phyloP scores from a whole-genome alignment of 2,797 vertebrate genomes.

The Pangasius mekongensis region DNA sequence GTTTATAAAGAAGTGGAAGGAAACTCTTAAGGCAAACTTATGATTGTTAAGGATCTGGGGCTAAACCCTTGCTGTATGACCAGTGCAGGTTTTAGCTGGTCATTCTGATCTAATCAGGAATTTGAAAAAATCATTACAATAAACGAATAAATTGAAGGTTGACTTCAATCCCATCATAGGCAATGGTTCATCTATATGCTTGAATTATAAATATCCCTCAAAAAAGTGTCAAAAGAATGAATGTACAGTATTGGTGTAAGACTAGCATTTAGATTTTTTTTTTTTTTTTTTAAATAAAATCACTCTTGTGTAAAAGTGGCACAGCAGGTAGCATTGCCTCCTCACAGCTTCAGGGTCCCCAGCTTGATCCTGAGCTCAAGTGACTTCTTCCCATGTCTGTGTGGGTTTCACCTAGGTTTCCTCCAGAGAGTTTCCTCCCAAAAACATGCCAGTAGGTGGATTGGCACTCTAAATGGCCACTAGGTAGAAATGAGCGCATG shows the following conservation, averaged over 20 bases:
- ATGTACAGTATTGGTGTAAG: neutral
- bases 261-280: neutral
- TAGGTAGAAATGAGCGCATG: neutral
- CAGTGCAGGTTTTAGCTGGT: neutral
- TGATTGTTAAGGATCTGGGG: neutral
- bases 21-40: constrained; percentile 42
- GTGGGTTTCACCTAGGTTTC: neutral
- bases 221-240: neutral
- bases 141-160: neutral
- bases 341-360: neutral
- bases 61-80: neutral
- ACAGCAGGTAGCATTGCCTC: neutral
- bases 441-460: neutral
- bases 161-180: neutral
- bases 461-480: neutral
- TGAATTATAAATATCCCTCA: neutral
- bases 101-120: neutral
- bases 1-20: constrained; percentile 61
- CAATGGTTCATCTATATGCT: neutral
- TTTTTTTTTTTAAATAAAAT: neutral
- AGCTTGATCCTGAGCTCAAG: neutral
- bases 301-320: no score
- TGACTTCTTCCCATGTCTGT: neutral
- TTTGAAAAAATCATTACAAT: neutral
- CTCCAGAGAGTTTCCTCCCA: neutral